Base-by-base conservation (phyloP, 2,888 invertebrate genomes). In the Trypoxylon attenuatum region DNA sequence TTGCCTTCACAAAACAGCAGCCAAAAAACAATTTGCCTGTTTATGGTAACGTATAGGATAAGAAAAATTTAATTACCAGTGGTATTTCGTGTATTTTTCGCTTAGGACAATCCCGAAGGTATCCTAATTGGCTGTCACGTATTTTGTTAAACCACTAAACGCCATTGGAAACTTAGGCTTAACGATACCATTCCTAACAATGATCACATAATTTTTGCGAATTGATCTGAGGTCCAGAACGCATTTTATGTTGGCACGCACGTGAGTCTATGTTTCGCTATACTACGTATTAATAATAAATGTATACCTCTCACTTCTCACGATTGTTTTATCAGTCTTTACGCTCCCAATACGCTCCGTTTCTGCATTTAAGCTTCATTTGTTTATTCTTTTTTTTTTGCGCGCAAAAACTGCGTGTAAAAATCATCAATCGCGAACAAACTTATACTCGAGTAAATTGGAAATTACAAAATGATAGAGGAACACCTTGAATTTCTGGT, bases 261-360 rank as follows among this genome's bases (percentile, higher is more conserved):
- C 23, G 23, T 18, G 43, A 38, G 29, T 41, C 19, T 52, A 46
- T 23, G 23, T 57, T 59, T 55, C 38, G 41, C 22, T 43, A 22
- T 47, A 50, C 45, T 16, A 52, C 43, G 39, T 39, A 13, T 45
- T 56, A 55, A 23, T 66, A 45, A 64, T 47, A 59, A 61, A 57
- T 58, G 60, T 58, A 73, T 69, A 69, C 63, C 78, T 82, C 75
- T 82, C 78, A 74, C 77, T 77, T 78, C 75, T 77, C 72, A 73
- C 73, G 65, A 67, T 51, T 63, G 62, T 46, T 41, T 64, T 70
- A 72, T 84, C 84, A 82, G 82, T 84, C 83, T 84, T 83, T 79
- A 61, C 74, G 76, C 51, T 67, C 62, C 81, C 76, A 72, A 72
- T 71, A 74, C 45, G 23, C 54, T 58, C 62, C 59, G 55, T 56